Base-by-base conservation (phyloP, 2,888 invertebrate genomes). In the Drosophila mettleri region DNA sequence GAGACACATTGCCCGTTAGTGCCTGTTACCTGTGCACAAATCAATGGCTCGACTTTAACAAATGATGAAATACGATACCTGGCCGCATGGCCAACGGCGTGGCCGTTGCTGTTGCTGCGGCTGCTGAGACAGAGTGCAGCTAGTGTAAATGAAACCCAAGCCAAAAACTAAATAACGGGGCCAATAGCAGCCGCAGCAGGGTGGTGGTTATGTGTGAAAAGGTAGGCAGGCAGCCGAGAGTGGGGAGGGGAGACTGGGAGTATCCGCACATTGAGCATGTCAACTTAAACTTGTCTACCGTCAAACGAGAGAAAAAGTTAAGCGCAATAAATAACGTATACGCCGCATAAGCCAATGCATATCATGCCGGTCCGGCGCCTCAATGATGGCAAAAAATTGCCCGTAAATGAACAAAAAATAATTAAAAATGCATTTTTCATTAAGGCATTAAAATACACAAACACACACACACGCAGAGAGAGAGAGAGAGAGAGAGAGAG, bases 361-460 rank as follows among this genome's bases (percentile, higher is more conserved):
- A 66, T 60, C 51, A 51, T 27, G 60, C 60, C 43, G 41, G 34
- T 53, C 33, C 46, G 41, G 43, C 36, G 45, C 52, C 31, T 64
- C 68, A 77, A 61, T 45, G 54, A 77, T 58, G 36, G 38, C 52
- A 49, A 73, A 20, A 68, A 53, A 64, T 69, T 48, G 62, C 49
- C 65, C 67, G 69, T 80, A 88, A 86, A 78, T 83, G 78, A 72
- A 80, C 75, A 80, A 73, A 88, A 85, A 88, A 88, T 88, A 88
- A 85, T 85, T 88, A 88, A 85, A 88, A 85, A 85, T 85, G 76
- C 78, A 83, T 88, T 85, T 88, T 85, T 85, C 84, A 88, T 85
- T 80, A 80, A 83, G 81, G 80, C 86, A 84, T 87, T 82, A 85
- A 87, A 78, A 71, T 68, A 53, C 41, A 61, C 62, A 69, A 43